These are phyloP conservation scores for Maconellicoccus hirsutus DNA, from an alignment of 1,140 invertebrate genomes.

Conservation along the genomic window DNA sequence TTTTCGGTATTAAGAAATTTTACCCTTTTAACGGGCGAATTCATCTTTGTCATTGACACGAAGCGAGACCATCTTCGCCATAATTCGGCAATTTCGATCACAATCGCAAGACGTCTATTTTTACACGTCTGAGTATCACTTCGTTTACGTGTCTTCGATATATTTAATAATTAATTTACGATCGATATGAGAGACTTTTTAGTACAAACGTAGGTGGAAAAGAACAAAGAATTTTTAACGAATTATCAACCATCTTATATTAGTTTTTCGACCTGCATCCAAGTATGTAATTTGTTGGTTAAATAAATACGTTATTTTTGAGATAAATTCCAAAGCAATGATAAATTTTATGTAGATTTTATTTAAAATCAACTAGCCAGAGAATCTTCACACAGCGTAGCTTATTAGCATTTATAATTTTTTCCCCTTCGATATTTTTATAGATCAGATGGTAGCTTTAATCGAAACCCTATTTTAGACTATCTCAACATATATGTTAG, in stretches of 20 bases:
- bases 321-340: neutral
- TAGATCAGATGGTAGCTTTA: too few species aligned
- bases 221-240: too few species aligned
- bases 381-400: neutral
- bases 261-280: neutral
- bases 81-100: neutral
- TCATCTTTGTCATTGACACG: neutral
- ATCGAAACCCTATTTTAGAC: too few species aligned
- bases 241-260: too few species aligned
- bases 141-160: too few species aligned
- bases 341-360: neutral
- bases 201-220: too few species aligned
- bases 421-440: neutral
- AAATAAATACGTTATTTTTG: too few species aligned
- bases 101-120: too few species aligned
- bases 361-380: neutral
- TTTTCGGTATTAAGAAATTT: neutral
- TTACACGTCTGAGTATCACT: too few species aligned
- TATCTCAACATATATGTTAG: too few species aligned
- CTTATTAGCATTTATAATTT: constrained; percentile 5
- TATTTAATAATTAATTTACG: too few species aligned
- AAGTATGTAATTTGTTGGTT: neutral
- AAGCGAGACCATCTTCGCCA: neutral
- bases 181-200: too few species aligned
- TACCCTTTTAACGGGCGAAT: neutral